phyloP scores from a whole-genome alignment of 2,888 invertebrate species.

The Adineta ricciae region DNA sequence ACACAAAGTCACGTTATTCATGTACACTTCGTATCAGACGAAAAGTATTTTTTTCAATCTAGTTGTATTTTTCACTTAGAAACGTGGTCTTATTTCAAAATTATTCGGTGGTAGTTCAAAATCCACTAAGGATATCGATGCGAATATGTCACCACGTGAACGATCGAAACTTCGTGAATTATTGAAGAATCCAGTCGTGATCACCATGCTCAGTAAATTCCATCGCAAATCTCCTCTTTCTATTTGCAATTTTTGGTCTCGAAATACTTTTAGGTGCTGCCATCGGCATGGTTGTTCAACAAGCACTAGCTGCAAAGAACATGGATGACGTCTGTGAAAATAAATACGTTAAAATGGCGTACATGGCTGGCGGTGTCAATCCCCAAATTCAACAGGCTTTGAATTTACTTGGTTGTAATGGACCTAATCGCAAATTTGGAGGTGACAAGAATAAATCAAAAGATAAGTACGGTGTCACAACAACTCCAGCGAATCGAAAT shows the following conservation, averaged over 20 bases:
- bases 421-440: background rate
- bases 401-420: background rate
- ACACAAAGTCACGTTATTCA: constrained; percentile 5
- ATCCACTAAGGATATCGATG: background rate
- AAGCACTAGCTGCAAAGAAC: background rate
- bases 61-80: background rate
- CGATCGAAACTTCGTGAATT: background rate
- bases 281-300: background rate
- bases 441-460: background rate
- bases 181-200: background rate
- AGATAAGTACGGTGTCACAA: background rate
- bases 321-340: background rate
- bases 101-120: background rate
- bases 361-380: background rate
- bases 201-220: background rate
- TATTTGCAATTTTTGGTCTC: background rate
- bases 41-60: background rate
- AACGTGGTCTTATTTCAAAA: background rate
- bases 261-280: background rate
- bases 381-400: constrained; percentile 1
- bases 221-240: background rate
- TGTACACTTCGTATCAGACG: background rate
- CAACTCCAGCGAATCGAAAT: background rate
- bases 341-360: constrained; percentile 1
- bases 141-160: background rate